Evolutionary conservation across 2,888 invertebrate species (phyloP), one percentile per base, ranked within the genome.

Genomic region (Himalopsyche tibetana): DNA sequence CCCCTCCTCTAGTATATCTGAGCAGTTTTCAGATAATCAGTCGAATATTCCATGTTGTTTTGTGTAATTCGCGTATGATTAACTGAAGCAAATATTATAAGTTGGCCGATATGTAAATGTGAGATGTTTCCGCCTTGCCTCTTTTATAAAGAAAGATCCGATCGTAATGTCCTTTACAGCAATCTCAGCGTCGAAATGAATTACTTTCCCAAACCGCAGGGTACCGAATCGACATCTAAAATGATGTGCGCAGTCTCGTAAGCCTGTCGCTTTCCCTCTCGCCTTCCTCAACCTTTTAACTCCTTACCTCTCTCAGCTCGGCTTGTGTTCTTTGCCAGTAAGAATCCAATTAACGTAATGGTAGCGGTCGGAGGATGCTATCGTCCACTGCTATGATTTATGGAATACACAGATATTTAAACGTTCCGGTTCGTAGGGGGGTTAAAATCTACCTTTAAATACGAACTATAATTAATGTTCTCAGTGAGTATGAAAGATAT

Each of bases 311-410:
- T 12, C 28, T 80, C 36, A 38, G 51, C 80, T 80, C 11, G 17
- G n/a, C 45, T 80, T 80, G 63, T 63, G 63, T 63, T 63, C 84
- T 63, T 81, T 81, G 28, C 56, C 82, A 80, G 63, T 63, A 63
- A 63, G 85, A 82, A 85, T 84, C 87, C 87, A 87, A 87, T 87
- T 87, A 87, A 87, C 86, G 87, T 86, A 86, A 87, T 87, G 83
- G 87, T 87, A 87, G 87, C 87, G 87, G 84, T 82, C 82, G 82
- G 82, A 51, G 87, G 84, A 86, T 80, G 83, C 87, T 87, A 87
- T 87, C 87, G 85, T 81, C 86, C 74, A 63, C 86, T 55, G 55
- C 84, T 83, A 87, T 87, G 87, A 87, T 87, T 87, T 87, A 87
- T 87, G 86, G 82, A 83, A 84, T 74, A 80, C 84, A 80, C 69